Evolutionary conservation across 2,113 vertebrate genomes (phyloP).

Genomic region (Scomber japonicus): DNA sequence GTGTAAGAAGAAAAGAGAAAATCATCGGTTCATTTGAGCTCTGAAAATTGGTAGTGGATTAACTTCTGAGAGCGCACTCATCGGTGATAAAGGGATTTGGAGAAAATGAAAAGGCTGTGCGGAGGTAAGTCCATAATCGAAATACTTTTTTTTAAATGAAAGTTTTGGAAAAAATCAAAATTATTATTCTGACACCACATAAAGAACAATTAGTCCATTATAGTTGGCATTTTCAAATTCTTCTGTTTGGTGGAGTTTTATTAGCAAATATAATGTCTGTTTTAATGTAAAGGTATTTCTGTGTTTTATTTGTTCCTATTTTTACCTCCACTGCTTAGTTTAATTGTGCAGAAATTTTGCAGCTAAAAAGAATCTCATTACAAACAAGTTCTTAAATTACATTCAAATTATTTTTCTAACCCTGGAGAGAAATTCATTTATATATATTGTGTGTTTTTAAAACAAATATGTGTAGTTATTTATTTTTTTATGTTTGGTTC

Average conservation of each 20-base stretch:
- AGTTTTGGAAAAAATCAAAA: no score
- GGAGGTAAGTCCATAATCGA: conserved; percentile 65
- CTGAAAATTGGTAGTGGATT: conserved; percentile 31
- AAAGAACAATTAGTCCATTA: not conserved
- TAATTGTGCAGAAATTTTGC: not conserved
- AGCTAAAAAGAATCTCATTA: not conserved
- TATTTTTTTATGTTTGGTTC: not conserved
- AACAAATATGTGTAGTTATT: not conserved
- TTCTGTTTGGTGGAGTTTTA: not conserved
- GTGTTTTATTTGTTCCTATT: not conserved
- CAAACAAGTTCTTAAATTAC: not conserved
- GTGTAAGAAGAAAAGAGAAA: not conserved
- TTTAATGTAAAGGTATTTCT: no score
- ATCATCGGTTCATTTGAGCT: conserved; percentile 32
- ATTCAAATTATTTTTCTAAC: not conserved
- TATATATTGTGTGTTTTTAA: no score
- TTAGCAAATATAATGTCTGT: not conserved
- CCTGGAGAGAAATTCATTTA: not conserved
- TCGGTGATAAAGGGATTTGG: conserved; percentile 57
- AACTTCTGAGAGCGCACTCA: conserved; percentile 41
- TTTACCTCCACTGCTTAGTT: not conserved
- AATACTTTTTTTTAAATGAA: conserved; percentile 6
- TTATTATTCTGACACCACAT: not conserved
- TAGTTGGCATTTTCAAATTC: no score
- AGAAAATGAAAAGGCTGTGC: conserved; percentile 63